These are phyloP conservation scores for Lutjanus erythropterus DNA, from an alignment of 2,113 vertebrate species.

Conservation along the genomic window DNA sequence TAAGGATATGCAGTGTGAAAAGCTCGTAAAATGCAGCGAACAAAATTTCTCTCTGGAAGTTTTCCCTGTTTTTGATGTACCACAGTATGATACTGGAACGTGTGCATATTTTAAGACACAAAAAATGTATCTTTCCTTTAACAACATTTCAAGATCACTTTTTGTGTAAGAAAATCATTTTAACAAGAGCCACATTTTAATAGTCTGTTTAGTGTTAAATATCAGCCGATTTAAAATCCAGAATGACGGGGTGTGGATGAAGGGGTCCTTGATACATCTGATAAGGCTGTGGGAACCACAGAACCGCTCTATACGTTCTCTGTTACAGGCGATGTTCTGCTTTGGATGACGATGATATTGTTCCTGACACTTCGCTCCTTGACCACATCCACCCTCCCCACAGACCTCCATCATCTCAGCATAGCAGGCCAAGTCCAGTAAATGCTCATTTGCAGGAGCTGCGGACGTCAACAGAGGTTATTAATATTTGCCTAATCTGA, in stretches of 20 bases:
- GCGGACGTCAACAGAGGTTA: conserved; percentile 29
- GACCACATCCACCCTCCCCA: background rate
- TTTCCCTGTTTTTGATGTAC: too few species aligned
- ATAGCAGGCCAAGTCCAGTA: conserved; percentile 18
- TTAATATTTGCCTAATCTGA: conserved; percentile 48
- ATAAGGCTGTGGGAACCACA: background rate
- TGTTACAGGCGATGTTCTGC: background rate
- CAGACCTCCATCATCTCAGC: conserved; percentile 18
- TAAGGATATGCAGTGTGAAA: too few species aligned
- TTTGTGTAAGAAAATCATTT: too few species aligned
- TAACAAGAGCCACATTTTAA: background rate
- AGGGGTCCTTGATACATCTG: background rate
- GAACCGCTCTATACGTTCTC: background rate
- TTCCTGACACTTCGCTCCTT: conserved; percentile 36
- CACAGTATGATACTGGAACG: too few species aligned
- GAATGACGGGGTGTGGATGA: background rate
- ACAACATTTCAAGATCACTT: background rate
- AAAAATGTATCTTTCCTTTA: too few species aligned
- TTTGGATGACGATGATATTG: conserved; percentile 24
- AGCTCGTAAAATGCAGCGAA: too few species aligned
- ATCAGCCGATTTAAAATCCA: background rate
- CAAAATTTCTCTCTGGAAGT: too few species aligned
- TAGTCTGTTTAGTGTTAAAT: too few species aligned
- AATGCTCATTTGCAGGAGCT: conserved; percentile 16
- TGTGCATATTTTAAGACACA: too few species aligned